phyloP scores from a whole-genome alignment of 2,113 vertebrate species.

The Eubucco bourcierii region DNA sequence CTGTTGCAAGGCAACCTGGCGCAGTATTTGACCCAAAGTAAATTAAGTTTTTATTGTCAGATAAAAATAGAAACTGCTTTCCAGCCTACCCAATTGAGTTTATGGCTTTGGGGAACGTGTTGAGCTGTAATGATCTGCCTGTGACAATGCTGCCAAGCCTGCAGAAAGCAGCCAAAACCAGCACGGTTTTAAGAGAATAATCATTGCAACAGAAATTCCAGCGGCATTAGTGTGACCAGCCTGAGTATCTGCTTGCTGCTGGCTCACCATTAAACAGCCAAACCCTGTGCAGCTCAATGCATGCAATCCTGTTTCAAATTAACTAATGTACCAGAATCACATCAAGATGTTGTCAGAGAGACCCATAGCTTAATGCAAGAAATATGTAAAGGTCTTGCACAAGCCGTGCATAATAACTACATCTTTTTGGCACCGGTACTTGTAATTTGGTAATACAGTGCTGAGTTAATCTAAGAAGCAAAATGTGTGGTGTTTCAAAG shows the following conservation, averaged over 20 bases:
- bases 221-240: not conserved
- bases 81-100: not conserved
- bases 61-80: not conserved
- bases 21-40: not conserved
- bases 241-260: not conserved
- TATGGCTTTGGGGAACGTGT: not conserved
- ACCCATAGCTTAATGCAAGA: not conserved
- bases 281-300: rapidly evolving
- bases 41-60: not conserved
- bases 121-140: not conserved
- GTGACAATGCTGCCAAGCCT: not conserved
- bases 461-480: not conserved
- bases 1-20: not conserved
- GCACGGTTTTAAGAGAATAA: not conserved
- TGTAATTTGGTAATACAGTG: not conserved
- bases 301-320: conserved; percentile 3
- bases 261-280: not conserved
- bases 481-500: not conserved
- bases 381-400: not conserved
- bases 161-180: not conserved
- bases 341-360: conserved; percentile 23
- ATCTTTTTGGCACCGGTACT: not conserved
- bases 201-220: not conserved
- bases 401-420: not conserved
- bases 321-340: not conserved